phyloP scores from a whole-genome alignment of 2,797 vertebrate species.

The Acrossocheilus fasciatus region DNA sequence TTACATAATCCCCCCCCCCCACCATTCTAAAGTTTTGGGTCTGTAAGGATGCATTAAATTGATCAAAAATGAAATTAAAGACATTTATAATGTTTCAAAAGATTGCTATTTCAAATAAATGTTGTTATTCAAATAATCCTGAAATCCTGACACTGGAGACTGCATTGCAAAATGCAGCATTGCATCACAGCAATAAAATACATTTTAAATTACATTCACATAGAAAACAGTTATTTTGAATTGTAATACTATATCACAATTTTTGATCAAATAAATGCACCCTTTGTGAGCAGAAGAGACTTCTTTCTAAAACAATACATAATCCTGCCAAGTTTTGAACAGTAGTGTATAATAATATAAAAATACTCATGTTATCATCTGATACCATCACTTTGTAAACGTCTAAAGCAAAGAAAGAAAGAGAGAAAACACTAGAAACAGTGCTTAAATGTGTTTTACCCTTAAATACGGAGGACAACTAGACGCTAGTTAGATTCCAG shows the following conservation, averaged over 20 bases:
- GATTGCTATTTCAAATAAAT: not conserved
- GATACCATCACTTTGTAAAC: not conserved
- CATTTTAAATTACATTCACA: not conserved
- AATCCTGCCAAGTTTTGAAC: not conserved
- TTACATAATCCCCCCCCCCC: not conserved
- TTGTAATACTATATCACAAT: not conserved
- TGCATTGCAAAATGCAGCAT: not conserved
- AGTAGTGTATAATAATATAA: not conserved
- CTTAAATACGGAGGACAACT: not conserved
- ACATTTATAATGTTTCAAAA: not conserved
- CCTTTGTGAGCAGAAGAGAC: not conserved
- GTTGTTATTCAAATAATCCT: not conserved
- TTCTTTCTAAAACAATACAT: not conserved
- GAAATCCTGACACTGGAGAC: not conserved
- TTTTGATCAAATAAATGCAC: not conserved
- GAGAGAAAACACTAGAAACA: not conserved
- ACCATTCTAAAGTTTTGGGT: not conserved
- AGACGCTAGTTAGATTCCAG: not conserved
- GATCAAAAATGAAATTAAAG: not conserved
- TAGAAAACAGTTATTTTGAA: not conserved
- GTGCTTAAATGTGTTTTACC: slow-evolving; percentile 11
- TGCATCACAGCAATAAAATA: not conserved
- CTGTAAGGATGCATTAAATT: not conserved
- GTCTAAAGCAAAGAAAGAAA: not conserved
- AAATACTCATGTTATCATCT: not conserved